Conservation (phyloP, 2,113 vertebrate genomes). For the Pseudopipra pipra region DNA sequence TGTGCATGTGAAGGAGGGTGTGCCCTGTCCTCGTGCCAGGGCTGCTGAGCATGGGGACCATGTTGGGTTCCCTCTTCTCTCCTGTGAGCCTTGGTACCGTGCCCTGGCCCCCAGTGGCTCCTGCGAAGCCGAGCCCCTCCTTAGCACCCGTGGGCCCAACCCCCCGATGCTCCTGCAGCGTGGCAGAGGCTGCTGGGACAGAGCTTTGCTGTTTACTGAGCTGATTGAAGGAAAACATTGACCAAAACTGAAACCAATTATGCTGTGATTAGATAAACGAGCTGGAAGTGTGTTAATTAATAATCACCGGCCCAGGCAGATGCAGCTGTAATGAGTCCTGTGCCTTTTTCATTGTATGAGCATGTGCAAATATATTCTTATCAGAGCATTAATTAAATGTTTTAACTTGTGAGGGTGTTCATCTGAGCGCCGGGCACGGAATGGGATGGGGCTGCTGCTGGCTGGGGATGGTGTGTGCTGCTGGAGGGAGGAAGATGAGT, state of each 20-base stretch:
- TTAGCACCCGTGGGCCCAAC: not conserved
- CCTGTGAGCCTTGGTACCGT: accelerated
- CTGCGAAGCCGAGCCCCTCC: accelerated
- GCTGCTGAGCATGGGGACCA: accelerated
- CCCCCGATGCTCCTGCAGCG: accelerated
- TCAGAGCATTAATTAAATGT: not conserved
- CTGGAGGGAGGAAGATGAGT: not conserved
- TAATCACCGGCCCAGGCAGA: constrained; percentile 40
- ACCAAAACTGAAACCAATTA: constrained; percentile 39
- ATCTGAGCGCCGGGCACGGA: accelerated
- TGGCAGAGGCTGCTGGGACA: not conserved
- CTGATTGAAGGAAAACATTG: constrained; percentile 17
- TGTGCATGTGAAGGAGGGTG: accelerated
- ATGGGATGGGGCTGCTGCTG: not conserved
- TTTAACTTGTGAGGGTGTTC: not conserved
- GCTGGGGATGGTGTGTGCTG: accelerated
- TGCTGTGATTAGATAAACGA: constrained; percentile 39
- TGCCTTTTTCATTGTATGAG: not conserved
- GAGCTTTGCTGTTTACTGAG: not conserved
- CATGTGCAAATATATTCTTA: not conserved
- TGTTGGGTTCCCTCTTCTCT: accelerated
- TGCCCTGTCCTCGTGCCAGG: not conserved
- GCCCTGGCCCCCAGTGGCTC: no score
- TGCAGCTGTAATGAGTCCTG: not conserved
- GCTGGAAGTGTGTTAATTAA: constrained; percentile 50